Percentiles rank a stretch among this genome's conserved stretches.
Conservation (phyloP, 2,888 invertebrate species). For the Atrina japonica region DNA sequence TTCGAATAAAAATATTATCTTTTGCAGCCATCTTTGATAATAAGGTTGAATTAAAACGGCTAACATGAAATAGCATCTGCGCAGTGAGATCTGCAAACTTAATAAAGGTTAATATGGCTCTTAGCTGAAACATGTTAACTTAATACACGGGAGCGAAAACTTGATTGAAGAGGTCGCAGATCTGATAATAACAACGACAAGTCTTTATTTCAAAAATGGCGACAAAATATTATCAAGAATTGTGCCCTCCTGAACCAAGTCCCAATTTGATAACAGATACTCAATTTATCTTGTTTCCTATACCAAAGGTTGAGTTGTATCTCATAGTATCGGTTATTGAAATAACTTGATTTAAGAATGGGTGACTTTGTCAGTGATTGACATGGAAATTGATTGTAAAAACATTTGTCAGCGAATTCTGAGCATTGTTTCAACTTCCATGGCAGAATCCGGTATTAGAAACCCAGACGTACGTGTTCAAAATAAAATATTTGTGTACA, state of each 20-base stretch:
- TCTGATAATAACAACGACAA: conserved; percentile 22
- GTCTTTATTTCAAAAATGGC: conserved; percentile 6
- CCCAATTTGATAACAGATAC: conserved; percentile 35
- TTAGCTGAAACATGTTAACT: conserved; percentile 7
- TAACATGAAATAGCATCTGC: no score
- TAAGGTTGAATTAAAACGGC: no score
- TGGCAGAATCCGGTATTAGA: no score
- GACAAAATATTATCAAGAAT: conserved; percentile 26
- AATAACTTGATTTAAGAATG: background rate
- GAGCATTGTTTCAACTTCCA: no score
- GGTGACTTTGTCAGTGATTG: no score
- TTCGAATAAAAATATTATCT: no score
- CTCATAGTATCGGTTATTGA: background rate
- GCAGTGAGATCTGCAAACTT: background rate
- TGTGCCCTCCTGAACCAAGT: conserved; percentile 27
- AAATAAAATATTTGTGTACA: background rate
- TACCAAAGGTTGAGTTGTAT: conserved; percentile 28
- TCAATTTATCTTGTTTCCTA: conserved; percentile 17
- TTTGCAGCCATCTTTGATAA: no score
- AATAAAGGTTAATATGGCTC: conserved; percentile 20
- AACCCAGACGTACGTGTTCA: no score
- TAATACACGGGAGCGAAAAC: conserved; percentile 15
- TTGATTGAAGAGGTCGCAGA: conserved; percentile 3
- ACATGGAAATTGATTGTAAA: no score
- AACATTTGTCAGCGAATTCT: no score